Conservation (phyloP, 2,888 invertebrate species). For the Ochropleura plecta region DNA sequence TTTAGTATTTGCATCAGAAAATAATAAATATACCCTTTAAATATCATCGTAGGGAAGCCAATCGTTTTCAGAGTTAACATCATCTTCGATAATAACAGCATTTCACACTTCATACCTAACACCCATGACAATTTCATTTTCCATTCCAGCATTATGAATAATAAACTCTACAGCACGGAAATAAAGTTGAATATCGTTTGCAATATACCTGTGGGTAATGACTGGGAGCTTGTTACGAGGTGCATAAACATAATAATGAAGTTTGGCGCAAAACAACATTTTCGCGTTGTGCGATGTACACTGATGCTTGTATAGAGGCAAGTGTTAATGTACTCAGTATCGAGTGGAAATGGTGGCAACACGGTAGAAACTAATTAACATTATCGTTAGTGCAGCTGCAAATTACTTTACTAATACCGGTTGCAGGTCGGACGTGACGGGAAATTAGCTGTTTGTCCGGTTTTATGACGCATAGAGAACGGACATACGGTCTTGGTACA, state of each 20-base stretch:
- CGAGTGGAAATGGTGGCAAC: constrained; percentile 44
- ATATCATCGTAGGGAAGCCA: background rate
- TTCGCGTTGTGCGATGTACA: constrained; percentile 22
- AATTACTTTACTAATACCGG: constrained; percentile 55
- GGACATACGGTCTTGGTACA: constrained; percentile 36
- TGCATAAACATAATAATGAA: constrained; percentile 47
- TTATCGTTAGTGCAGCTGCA: constrained; percentile 63
- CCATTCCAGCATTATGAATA: background rate
- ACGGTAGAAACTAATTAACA: constrained; percentile 57
- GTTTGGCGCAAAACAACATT: constrained; percentile 44
- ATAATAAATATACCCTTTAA: background rate
- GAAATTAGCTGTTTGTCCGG: constrained; percentile 44
- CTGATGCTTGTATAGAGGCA: background rate
- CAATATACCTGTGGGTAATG: constrained; percentile 20
- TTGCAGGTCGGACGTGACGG: constrained; percentile 41
- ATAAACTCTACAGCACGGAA: background rate
- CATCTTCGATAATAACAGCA: background rate
- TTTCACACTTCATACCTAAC: constrained; percentile 22
- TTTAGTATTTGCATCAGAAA: background rate
- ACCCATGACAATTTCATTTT: constrained; percentile 15
- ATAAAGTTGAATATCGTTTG: constrained; percentile 21
- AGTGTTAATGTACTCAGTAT: constrained; percentile 52
- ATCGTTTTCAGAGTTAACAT: constrained; percentile 10
- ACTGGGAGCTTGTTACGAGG: constrained; percentile 38
- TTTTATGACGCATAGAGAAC: constrained; percentile 50